A percentile compares a stretch with the other conserved stretches of the same genome.
Conservation (phyloP, 2,797 vertebrate genomes). For the Acomys russatus region DNA sequence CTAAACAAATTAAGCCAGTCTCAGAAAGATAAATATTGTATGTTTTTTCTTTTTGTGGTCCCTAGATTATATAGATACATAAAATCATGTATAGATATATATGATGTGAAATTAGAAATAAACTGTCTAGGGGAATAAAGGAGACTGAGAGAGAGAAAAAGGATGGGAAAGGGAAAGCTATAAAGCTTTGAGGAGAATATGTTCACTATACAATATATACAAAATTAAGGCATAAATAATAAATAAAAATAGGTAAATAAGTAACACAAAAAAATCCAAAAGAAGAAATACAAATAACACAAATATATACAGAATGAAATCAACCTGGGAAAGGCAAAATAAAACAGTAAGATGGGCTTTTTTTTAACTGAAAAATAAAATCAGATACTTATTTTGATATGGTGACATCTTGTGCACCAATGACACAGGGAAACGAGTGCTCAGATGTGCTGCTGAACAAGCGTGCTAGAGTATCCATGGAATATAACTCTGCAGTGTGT, state of each 20-base stretch:
- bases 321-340: neutral
- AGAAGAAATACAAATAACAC: neutral
- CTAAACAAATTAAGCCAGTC: neutral
- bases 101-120: neutral
- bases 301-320: too few species aligned
- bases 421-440: too few species aligned
- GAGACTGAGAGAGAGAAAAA: neutral
- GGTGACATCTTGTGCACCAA: neutral
- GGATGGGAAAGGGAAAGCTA: rapidly evolving
- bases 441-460: rapidly evolving
- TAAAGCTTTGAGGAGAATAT: neutral
- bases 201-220: neutral
- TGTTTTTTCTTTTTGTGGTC: neutral
- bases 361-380: neutral
- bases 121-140: neutral
- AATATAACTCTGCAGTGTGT: neutral
- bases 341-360: neutral
- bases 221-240: neutral
- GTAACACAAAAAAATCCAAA: neutral
- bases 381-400: neutral
- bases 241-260: neutral
- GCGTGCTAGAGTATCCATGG: too few species aligned
- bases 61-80: neutral
- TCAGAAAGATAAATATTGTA: neutral
- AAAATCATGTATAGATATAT: neutral